These are phyloP conservation scores for Leucosticte australis DNA, from an alignment of 2,113 vertebrate species.

Conservation along the genomic window DNA sequence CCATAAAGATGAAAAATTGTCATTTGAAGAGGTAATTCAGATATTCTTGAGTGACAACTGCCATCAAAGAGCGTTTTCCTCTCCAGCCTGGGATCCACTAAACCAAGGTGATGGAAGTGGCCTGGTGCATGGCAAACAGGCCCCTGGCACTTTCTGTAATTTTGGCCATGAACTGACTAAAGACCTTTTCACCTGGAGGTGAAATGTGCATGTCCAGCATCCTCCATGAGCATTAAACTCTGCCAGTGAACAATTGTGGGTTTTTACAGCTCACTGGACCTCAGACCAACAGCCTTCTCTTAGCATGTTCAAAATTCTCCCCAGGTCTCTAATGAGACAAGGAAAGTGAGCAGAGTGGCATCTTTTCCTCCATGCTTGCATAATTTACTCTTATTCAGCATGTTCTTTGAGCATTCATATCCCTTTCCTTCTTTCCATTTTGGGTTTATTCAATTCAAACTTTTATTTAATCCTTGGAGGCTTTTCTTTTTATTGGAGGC, in stretches of 20 bases:
- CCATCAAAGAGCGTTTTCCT: neutral
- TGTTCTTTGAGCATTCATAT: neutral
- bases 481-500: neutral
- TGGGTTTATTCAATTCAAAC: neutral
- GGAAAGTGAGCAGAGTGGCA: neutral
- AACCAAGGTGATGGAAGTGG: neutral
- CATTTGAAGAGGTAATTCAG: neutral
- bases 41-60: neutral
- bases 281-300: neutral
- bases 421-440: neutral
- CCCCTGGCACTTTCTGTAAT: neutral
- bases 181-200: neutral
- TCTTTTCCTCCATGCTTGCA: neutral
- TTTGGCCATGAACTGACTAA: neutral
- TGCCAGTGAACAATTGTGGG: fast-evolving
- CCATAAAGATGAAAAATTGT: neutral
- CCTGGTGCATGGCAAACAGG: neutral
- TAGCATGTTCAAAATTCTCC: neutral
- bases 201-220: neutral
- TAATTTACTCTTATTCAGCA: neutral
- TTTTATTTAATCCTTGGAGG: neutral
- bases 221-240: neutral
- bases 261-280: neutral
- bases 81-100: neutral
- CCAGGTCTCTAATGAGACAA: neutral